Evolutionary conservation across 2,888 invertebrate genomes (phyloP).

Genomic region (Neuroscelio doddi): DNA sequence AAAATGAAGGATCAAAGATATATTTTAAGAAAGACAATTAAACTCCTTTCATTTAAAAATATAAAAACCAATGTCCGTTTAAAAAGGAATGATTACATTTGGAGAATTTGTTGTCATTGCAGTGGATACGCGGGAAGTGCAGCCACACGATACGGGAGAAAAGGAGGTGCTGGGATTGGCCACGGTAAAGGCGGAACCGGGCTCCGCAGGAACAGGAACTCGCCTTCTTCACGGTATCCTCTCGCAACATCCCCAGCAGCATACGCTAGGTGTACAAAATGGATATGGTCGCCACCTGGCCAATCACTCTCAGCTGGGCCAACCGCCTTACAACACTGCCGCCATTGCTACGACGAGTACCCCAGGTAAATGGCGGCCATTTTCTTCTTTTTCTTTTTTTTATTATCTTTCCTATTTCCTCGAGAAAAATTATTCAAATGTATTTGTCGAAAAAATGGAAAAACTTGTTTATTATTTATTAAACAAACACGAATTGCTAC

Average conservation of each 20-base stretch:
- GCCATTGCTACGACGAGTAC: conserved; percentile 73
- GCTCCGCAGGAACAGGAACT: conserved; percentile 63
- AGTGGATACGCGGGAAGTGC: conserved; percentile 79
- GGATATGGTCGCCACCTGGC: conserved; percentile 67
- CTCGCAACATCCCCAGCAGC: conserved; percentile 76
- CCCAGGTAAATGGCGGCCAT: conserved; percentile 72
- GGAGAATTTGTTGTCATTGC: conserved; percentile 67
- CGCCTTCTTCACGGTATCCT: conserved; percentile 78
- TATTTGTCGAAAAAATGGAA: too few relatives aligned
- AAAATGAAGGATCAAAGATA: too few relatives aligned
- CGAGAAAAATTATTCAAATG: too few relatives aligned
- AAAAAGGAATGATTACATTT: too few relatives aligned
- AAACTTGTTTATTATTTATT: too few relatives aligned
- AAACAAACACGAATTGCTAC: too few relatives aligned
- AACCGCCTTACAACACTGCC: conserved; percentile 76
- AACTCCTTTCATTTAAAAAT: too few relatives aligned
- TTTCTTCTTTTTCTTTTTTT: too few relatives aligned
- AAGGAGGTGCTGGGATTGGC: conserved; percentile 65
- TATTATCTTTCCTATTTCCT: too few relatives aligned
- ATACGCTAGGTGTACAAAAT: conserved; percentile 68
- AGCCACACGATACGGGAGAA: conserved; percentile 62
- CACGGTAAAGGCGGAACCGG: conserved; percentile 67
- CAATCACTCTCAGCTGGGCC: conserved; percentile 75
- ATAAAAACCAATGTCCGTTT: too few relatives aligned
- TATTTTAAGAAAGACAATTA: too few relatives aligned